Base-by-base conservation (phyloP, 2,797 vertebrate species). In the Hemibagrus guttatus region DNA sequence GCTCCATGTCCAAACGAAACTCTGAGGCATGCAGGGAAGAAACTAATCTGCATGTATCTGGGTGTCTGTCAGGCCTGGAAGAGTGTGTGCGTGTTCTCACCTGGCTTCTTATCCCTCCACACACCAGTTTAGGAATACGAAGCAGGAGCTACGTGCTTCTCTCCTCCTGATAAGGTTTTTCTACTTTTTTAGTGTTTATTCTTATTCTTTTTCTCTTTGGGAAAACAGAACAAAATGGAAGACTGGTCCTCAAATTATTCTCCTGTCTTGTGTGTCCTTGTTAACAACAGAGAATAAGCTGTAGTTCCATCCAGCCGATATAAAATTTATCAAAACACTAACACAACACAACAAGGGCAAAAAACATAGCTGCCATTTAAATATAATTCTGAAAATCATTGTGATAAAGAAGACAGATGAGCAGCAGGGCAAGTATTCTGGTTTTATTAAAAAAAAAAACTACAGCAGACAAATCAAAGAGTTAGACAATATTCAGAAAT, bases 1-100 rank as follows among this genome's bases (percentile, higher is more conserved):
- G 89, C 81, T 86, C 78, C 64, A 82, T 82, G 83, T 90, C 86
- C 80, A 88, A 89, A 89, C 66, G 17, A 76, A 87, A 87, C 85
- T 90, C 64, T 86, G 64, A 90, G 87, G 84, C 56, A 72, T 54
- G 72, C 86, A 84, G 86, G 28, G 86, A 79, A 84, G 59, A 64
- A 66, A 66, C 61, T 66, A 81, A 75, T 79, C 85, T 83, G 49
- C 85, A 81, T 90, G 85, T 86, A 86, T 85, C 91, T 90, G 87
- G 76, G 83, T 85, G 59, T 88, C 88, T 87, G 88, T 88, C 86
- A 86, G 63, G 69, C 81, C 49, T 72, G 80, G 83, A 54, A 71
- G 82, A 49, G 31, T 86, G 83, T 87, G 61, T 84, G 84, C 16
- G 69, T 35, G 83, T 31, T 23, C 46, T 76, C 76, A 80, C 76